A percentile compares a stretch with the other conserved stretches of the same genome.
These are phyloP conservation scores for Dermatemys mawii DNA, from an alignment of 2,113 vertebrate genomes.

Conservation along the genomic window DNA sequence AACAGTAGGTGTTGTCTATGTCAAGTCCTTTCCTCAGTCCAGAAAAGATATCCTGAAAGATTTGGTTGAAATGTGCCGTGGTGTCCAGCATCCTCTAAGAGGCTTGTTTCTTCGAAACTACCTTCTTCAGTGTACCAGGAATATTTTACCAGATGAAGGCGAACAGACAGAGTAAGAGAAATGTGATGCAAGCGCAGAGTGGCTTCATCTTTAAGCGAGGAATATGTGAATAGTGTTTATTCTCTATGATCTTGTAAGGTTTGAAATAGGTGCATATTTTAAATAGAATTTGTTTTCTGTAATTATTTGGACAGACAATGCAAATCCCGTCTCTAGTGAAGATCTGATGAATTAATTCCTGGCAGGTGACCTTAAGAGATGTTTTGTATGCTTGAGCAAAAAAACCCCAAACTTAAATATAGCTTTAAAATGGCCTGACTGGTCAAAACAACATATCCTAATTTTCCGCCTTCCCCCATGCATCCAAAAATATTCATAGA, in stretches of 20 bases:
- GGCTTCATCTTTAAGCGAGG: background rate
- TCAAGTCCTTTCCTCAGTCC: slow-evolving; percentile 98
- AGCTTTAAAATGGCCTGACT: background rate
- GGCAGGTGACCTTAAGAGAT: background rate
- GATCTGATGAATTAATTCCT: background rate
- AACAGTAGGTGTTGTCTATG: slow-evolving; percentile 98
- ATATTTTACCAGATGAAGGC: slow-evolving; percentile 96
- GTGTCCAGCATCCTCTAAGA: slow-evolving; percentile 96
- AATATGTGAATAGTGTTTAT: background rate
- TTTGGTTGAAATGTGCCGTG: slow-evolving; percentile 99
- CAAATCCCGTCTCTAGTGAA: background rate
- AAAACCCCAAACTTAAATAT: background rate
- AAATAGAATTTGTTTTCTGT: background rate
- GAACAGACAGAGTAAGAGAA: slow-evolving; percentile 92
- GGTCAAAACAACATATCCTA: background rate
- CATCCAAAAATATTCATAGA: background rate
- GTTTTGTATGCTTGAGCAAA: background rate
- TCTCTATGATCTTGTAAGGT: background rate
- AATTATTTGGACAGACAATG: background rate
- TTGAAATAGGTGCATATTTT: background rate
- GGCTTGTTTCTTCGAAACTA: slow-evolving; percentile 98
- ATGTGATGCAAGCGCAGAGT: background rate
- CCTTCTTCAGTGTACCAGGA: slow-evolving; percentile 96
- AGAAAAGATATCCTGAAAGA: slow-evolving; percentile 98
- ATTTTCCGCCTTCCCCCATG: background rate